Evolutionary conservation across 2,888 invertebrate species (phyloP), one percentile per base, ranked within the genome.

Genomic region (Sarcophaga rosellei): DNA sequence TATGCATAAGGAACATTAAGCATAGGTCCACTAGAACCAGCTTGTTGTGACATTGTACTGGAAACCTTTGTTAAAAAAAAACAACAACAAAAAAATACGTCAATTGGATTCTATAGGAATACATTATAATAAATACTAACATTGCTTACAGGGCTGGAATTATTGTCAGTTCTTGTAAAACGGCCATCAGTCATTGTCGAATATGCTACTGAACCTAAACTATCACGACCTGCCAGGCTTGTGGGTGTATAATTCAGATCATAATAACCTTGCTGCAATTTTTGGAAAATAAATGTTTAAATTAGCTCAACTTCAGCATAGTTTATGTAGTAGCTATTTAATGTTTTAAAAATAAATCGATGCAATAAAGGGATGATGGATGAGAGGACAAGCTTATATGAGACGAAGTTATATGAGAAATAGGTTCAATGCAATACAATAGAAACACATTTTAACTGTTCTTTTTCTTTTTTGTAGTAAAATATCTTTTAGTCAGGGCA

Each of bases 201-300:
- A 93, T 96, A 96, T 81, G 95, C 95, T 88, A 95, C 95, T 89
- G 95, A 95, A 77, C 95, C 95, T 88, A 96, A 93, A 88, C 95
- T 95, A 90, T 95, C 96, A 72, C 93, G 92, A 81, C 95, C 96
- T 83, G 96, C 95, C 90, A 96, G 93, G 90, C 95, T 96, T 87
- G 96, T 96, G 87, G 96, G 95, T 88, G 96, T 95, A 94, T 96
- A 96, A 93, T 95, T 95, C 94, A 96, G 94, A 93, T 96, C 96
- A 93, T 96, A 96, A 94, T 96, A 96, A 70, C 92, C 92, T 89
- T 92, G 92, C 92, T 92, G 90, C 25, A 91, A 90, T 63, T 59
- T 63, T 35, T 35, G 8, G 35, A 35, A 70, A 57, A 65, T 65
- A 70, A 66, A 82, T 53, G 17, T 61, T 23, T 21, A 17, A 57